Evolutionary conservation across 2,888 invertebrate species (phyloP), one percentile per base, ranked within the genome.

Genomic region (Tethea ocularis): DNA sequence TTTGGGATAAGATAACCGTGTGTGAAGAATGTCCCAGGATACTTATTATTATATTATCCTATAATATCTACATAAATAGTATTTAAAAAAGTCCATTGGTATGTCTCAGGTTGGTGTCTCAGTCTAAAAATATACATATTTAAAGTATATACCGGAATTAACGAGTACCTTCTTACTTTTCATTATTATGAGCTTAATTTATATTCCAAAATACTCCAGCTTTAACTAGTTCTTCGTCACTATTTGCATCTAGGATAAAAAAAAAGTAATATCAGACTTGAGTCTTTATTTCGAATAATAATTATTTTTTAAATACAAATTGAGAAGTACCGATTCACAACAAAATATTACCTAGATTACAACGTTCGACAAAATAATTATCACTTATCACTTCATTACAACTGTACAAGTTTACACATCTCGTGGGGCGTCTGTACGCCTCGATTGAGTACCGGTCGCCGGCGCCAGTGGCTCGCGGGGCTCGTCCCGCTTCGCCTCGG

Each of bases 291-390:
- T 88, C 75, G 85, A 84, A 88, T 89, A 89, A 82, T 87, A 80
- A 78, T 80, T 81, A 82, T 77, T 86, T 90, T 91, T 91, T 93
- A 93, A 92, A 92, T 93, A 93, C 88, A 91, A 90, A 91, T 90
- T 90, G 90, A 92, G 91, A 93, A 90, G 89, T 89, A 91, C 88
- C 88, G 91, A 89, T 91, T 92, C 91, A 91, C 91, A 90, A 91
- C 90, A 91, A 90, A 89, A 84, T 87, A 89, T 88, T 86, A 83
- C 84, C 89, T 91, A 91, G 83, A 87, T 86, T 88, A 88, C 76
- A 89, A 82, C 73, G 91, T 91, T 82, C 90, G 88, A 88, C 85
- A 87, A 84, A 85, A 82, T 86, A 85, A 83, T 86, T 84, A 90
- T 90, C 91, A 91, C 91, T 91, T 90, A 88, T 91, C 91, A 91